Base-by-base conservation (phyloP, 2,113 vertebrate species). In the Pangasianodon gigas region DNA sequence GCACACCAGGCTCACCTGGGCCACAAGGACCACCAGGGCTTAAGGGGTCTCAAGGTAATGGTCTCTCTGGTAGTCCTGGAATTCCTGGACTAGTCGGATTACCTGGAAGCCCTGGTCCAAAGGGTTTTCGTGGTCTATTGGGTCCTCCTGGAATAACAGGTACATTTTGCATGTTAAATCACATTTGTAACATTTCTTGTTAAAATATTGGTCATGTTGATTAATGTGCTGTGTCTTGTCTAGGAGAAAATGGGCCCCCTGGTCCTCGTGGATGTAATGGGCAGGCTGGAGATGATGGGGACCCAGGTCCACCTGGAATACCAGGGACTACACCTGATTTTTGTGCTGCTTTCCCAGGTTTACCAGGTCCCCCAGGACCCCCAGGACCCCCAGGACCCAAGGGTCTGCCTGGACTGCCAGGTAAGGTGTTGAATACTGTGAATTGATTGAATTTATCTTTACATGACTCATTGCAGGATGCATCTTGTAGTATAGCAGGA, bases 71-170 rank as follows among this genome's bases (percentile, higher is more conserved):
- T 3, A 58, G 37, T 58, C 54, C 56, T 60, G 88, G 88, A 46
- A 26, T 71, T 46, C 54, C 67, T 85, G 88, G 88, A 79, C 52
- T 11, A 32, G 24, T 58, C 44, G 95, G 95, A 60, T 46, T 46
- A 60, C 89, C 93, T 41, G 94, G 94, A 6, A 75, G 0, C 0
- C 88, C 60, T 90, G 94, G 95, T 1, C 7, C 6, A 41, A 90
- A 85, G 0, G 94, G 94, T 86, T 26, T 11, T 18, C 75, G 1
- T 52, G 94, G 95, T 32, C 77, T 41, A 81, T 79, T 89, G 87
- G 95, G 94, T 91, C 90, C 24, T 9, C 81, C 75, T 67, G 95
- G 95, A 29, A 81, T 37, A 88, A 88, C 85, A 58, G 94, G 94
- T 90, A 14, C 0, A 37, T 24, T 52, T 65, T 65, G 62, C 62